Conservation (phyloP, 2,888 invertebrate species). For the Melanotus villosus region DNA sequence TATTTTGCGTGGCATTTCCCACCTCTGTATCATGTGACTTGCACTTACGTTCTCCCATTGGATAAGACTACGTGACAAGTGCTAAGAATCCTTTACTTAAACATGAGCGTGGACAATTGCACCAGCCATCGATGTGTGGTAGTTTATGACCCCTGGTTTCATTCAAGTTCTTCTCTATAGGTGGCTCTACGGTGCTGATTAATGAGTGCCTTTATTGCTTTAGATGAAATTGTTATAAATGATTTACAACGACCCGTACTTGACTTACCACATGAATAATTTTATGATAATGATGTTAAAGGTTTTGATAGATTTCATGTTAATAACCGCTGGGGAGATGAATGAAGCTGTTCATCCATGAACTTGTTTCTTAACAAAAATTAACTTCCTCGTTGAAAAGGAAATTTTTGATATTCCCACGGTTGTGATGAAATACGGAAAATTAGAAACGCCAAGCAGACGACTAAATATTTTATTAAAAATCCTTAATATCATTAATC, state of each 20-base stretch:
- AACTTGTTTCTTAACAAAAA: no score
- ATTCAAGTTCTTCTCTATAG: slow-evolving; percentile 60
- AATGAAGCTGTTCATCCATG: no score
- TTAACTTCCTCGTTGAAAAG: no score
- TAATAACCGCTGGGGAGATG: no score
- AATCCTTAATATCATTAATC: no score
- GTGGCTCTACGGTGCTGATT: slow-evolving; percentile 59
- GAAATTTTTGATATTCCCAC: no score
- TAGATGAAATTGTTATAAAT: slow-evolving; percentile 48
- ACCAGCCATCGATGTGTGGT: slow-evolving; percentile 61
- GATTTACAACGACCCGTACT: slow-evolving; percentile 27
- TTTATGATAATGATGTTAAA: not conserved
- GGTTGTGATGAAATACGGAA: no score
- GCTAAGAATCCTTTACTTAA: slow-evolving; percentile 54
- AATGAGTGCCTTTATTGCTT: slow-evolving; percentile 45
- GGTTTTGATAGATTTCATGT: no score
- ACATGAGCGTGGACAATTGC: slow-evolving; percentile 58
- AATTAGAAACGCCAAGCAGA: no score
- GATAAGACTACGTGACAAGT: slow-evolving; percentile 57
- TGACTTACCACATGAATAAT: not conserved
- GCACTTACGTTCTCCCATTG: slow-evolving; percentile 53
- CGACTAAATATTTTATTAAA: no score
- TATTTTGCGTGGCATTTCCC: slow-evolving; percentile 56
- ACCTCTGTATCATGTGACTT: slow-evolving; percentile 57
- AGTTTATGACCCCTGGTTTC: slow-evolving; percentile 59